Percentiles rank a stretch among this genome's conserved stretches.
These are phyloP conservation scores for Tetragnatha versicolor DNA, from an alignment of 1,140 invertebrate species.

Conservation along the genomic window DNA sequence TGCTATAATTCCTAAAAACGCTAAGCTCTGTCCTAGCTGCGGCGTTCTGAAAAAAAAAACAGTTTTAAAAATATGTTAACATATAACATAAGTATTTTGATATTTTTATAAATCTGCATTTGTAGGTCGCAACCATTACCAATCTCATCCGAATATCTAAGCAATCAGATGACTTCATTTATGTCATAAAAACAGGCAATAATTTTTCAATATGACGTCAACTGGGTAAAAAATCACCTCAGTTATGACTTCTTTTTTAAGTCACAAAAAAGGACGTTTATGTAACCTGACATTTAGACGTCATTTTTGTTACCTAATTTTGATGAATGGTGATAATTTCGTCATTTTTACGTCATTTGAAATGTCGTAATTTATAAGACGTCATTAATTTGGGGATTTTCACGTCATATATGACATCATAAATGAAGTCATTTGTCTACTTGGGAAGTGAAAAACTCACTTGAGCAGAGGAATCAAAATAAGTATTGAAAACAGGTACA, in stretches of 20 bases:
- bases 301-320: no score
- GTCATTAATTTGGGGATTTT: background rate
- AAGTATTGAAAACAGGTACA: slow-evolving; percentile 49
- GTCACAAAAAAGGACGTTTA: no score
- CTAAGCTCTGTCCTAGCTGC: background rate
- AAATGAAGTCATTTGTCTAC: background rate
- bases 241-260: background rate
- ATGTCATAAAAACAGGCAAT: background rate
- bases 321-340: no score
- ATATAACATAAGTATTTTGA: background rate
- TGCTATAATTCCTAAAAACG: background rate
- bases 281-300: no score
- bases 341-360: no score
- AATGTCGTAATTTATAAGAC: no score
- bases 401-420: background rate
- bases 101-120: background rate
- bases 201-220: background rate
- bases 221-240: background rate
- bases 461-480: slow-evolving; percentile 45
- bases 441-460: slow-evolving; percentile 18
- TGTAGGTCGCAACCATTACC: background rate
- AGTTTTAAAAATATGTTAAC: background rate
- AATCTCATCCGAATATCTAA: background rate
- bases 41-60: slow-evolving; percentile 12
- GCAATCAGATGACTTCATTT: background rate